Conservation (phyloP, 2,797 vertebrate genomes). For the Enteromius afrohamiltoni region DNA sequence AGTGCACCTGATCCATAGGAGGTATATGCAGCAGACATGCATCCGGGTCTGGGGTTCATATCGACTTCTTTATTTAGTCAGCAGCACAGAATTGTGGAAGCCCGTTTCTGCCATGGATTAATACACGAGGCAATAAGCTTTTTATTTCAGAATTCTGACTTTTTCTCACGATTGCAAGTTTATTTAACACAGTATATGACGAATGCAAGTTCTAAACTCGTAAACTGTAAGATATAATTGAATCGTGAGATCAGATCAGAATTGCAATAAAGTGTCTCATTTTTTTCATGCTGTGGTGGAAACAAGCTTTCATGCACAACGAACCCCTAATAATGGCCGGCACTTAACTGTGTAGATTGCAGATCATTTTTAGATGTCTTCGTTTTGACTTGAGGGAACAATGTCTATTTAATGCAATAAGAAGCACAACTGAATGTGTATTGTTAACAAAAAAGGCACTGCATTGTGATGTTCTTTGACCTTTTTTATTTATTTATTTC, state of each 20-base stretch:
- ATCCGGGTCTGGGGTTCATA: background rate
- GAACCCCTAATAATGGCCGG: background rate
- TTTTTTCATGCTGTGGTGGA: background rate
- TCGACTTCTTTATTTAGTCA: background rate
- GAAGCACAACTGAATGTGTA: background rate
- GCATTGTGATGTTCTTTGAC: background rate
- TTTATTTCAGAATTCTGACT: background rate
- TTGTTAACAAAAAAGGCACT: background rate
- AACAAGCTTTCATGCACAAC: background rate
- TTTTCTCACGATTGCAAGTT: background rate
- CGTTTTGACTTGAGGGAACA: background rate
- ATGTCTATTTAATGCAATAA: slow-evolving; percentile 7
- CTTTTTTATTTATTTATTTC: background rate
- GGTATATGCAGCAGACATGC: background rate
- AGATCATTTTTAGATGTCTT: background rate
- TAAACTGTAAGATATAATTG: background rate
- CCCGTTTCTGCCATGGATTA: background rate
- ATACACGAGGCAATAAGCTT: background rate
- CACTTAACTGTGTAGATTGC: background rate
- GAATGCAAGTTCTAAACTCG: background rate
- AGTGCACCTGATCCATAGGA: background rate
- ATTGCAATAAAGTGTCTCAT: background rate
- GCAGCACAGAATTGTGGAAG: background rate
- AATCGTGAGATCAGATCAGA: background rate
- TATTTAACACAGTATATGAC: background rate